Base-by-base conservation (phyloP, 2,113 vertebrate species). In the Siniperca knerii region DNA sequence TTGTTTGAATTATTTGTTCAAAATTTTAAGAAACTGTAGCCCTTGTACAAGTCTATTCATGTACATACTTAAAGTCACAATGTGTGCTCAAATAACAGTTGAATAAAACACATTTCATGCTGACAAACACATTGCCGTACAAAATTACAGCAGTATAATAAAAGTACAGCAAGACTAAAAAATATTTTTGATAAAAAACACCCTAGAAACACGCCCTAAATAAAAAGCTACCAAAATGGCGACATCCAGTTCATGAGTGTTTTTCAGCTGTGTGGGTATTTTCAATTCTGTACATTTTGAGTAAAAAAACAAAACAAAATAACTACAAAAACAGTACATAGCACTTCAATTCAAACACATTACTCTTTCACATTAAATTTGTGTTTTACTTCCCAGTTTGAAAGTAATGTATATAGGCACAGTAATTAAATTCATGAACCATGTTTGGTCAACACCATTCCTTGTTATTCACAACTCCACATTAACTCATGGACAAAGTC, bases 331-430 rank as follows among this genome's bases (percentile, higher is more conserved):
- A 95, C 94, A 88, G 90, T 95, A 96, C 94, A 95, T 92, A 94
- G 95, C 95, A 96, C 96, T 95, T 95, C 94, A 96, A 94, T 93
- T 91, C 92, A 96, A 95, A 96, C 91, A 95, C 95, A 82, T 90
- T 90, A 94, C 92, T 91, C 79, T 84, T 92, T 91, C 84, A 95
- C 93, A 89, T 94, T 88, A 87, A 91, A 89, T 90, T 84, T 81
- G 81, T 91, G 77, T 91, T 90, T 93, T 90, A 89, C 92, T 93
- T 93, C 85, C 92, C 73, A 79, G 84, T 83, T 87, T 89, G 88
- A 93, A 92, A 95, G 91, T 94, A 90, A 88, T 84, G 81, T 87
- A 83, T 90, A 87, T 89, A 96, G 95, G 95, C 95, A 96, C 95
- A 94, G 88, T 94, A 92, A 89, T 94, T 90, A 79, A 88, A 89